These are phyloP conservation scores for Spodoptera exigua DNA, from an alignment of 2,888 invertebrate genomes.

Conservation along the genomic window DNA sequence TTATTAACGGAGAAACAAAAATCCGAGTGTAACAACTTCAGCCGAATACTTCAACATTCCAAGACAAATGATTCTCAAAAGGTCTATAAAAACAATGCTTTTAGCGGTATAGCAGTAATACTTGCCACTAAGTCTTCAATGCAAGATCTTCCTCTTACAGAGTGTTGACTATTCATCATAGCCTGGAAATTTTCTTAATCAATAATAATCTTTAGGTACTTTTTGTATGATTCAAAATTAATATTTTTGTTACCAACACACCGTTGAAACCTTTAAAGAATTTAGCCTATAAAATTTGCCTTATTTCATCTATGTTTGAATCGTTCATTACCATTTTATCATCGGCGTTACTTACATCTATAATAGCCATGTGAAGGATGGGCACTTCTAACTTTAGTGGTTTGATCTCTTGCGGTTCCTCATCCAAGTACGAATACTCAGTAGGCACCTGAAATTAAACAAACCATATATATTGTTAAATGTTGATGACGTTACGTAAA, in stretches of 20 bases:
- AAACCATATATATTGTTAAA: no score
- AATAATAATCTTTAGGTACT: neutral
- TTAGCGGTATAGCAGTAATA: slow-evolving; percentile 9
- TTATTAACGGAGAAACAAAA: no score
- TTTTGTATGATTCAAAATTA: no score
- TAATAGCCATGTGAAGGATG: slow-evolving; percentile 81
- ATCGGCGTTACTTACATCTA: slow-evolving; percentile 72
- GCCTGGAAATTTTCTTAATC: slow-evolving; percentile 21
- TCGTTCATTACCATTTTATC: neutral
- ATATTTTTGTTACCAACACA: no score
- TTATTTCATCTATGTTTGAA: neutral
- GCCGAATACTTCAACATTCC: no score
- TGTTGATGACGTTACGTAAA: no score
- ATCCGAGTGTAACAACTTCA: no score
- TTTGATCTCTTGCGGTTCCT: slow-evolving; percentile 75
- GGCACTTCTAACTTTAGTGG: slow-evolving; percentile 79
- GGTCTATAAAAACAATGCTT: neutral
- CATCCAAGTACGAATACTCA: slow-evolving; percentile 74
- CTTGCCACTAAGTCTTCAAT: slow-evolving; percentile 13
- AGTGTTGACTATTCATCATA: slow-evolving; percentile 4
- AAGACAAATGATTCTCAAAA: no score
- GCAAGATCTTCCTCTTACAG: neutral
- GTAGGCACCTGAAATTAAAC: slow-evolving; percentile 67
- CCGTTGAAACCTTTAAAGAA: no score
- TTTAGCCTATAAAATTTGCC: neutral